These are phyloP conservation scores for Elgaria multicarinata DNA, from an alignment of 2,113 vertebrate species.

Conservation along the genomic window DNA sequence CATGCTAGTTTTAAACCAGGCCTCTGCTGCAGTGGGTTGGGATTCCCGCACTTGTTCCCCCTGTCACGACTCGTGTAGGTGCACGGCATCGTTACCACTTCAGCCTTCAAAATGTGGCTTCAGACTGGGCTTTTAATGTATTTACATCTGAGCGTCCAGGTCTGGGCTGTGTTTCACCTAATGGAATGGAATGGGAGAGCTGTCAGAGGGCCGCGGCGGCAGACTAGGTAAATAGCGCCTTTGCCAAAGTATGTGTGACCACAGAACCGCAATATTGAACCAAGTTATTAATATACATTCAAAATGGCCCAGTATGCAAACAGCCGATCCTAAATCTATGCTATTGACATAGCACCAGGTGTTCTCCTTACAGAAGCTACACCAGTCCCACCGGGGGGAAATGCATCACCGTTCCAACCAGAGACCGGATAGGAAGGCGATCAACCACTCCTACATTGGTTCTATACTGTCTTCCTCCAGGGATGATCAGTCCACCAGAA, in stretches of 20 bases:
- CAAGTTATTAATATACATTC: not conserved
- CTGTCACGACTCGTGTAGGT: not conserved
- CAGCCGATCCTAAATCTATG: not conserved
- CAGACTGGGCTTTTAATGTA: not conserved
- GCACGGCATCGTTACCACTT: not conserved
- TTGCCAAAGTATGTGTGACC: not conserved
- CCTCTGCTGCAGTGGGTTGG: not conserved
- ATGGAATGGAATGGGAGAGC: not conserved
- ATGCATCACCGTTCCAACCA: not conserved
- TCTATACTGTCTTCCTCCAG: not conserved
- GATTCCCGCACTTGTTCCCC: not conserved
- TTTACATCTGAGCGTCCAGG: not conserved
- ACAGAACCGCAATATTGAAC: not conserved
- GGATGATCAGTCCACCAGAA: no score
- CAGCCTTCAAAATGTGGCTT: not conserved
- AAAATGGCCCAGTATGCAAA: fast-evolving
- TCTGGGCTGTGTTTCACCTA: not conserved
- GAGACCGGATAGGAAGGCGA: not conserved
- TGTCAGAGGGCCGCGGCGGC: not conserved
- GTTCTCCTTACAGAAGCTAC: not conserved
- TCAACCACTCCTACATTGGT: no score
- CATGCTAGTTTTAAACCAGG: not conserved
- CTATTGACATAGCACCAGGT: not conserved
- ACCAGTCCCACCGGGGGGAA: fast-evolving
- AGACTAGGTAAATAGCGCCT: not conserved